phyloP scores from a whole-genome alignment of 2,113 vertebrate species.

The Gopherus evgoodei region DNA sequence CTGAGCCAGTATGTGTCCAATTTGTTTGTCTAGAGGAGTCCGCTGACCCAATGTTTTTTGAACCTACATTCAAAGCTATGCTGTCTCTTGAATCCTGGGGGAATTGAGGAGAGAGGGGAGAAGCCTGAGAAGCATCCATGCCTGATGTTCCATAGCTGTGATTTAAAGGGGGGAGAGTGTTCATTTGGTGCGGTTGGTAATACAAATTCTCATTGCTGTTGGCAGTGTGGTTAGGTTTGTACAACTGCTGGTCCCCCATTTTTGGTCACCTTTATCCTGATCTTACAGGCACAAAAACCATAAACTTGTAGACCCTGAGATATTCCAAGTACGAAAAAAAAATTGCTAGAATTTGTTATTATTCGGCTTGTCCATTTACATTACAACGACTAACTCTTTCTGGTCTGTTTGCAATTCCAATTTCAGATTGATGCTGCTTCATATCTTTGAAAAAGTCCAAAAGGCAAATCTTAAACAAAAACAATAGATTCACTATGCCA shows the following conservation, averaged over 20 bases:
- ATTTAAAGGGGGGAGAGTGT: slow-evolving; percentile 75
- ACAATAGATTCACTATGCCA: slow-evolving; percentile 37
- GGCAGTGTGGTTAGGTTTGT: slow-evolving; percentile 82
- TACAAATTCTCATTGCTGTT: slow-evolving; percentile 82
- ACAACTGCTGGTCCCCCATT: slow-evolving; percentile 89
- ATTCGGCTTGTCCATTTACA: slow-evolving; percentile 70
- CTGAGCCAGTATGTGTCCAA: slow-evolving; percentile 81
- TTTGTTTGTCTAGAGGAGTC: slow-evolving; percentile 79
- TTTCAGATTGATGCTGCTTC: slow-evolving; percentile 30
- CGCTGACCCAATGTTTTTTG: slow-evolving; percentile 81
- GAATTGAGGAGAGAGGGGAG: slow-evolving; percentile 85
- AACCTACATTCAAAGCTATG: slow-evolving; percentile 77
- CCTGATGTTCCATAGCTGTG: slow-evolving; percentile 81
- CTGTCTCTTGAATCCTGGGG: slow-evolving; percentile 81
- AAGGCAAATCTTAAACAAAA: slow-evolving; percentile 49
- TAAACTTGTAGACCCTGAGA: slow-evolving; percentile 84
- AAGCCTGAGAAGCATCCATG: slow-evolving; percentile 80
- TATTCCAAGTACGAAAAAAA: slow-evolving; percentile 29
- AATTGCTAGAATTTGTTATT: slow-evolving; percentile 66
- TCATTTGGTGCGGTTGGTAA: slow-evolving; percentile 82
- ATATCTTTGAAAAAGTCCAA: slow-evolving; percentile 72
- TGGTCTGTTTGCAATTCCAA: slow-evolving; percentile 57
- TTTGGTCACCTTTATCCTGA: slow-evolving; percentile 73
- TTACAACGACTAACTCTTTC: slow-evolving; percentile 67
- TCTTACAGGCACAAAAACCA: slow-evolving; percentile 78